A percentile compares a stretch with the other conserved stretches of the same genome.
phyloP scores from a whole-genome alignment of 2,888 invertebrate genomes.

The Sminthurinus aureus region DNA sequence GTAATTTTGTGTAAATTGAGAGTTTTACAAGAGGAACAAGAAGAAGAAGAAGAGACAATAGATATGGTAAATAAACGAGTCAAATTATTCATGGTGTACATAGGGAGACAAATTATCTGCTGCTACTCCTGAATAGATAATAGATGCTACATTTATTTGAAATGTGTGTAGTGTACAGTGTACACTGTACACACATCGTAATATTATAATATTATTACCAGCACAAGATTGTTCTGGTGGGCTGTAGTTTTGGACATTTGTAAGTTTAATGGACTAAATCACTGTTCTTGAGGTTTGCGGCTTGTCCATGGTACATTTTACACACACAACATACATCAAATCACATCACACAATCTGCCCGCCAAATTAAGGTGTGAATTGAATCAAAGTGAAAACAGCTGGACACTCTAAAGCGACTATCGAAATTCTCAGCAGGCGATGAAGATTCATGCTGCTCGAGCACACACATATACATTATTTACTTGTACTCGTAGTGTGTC shows the following conservation, averaged over 20 bases:
- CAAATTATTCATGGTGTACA: background rate
- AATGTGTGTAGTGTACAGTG: background rate
- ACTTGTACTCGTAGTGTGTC: no score
- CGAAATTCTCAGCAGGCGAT: conserved; percentile 26
- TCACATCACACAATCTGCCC: background rate
- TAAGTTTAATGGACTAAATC: conserved; percentile 1
- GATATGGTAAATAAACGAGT: background rate
- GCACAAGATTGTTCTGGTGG: background rate
- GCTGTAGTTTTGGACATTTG: background rate
- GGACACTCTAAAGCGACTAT: conserved; percentile 23
- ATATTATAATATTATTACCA: no score
- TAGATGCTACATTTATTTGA: background rate
- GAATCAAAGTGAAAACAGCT: conserved; percentile 33
- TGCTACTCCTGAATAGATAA: background rate
- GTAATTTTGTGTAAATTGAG: background rate
- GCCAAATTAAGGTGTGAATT: conserved; percentile 33
- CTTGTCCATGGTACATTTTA: background rate
- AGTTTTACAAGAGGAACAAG: no score
- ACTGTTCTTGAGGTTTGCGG: background rate
- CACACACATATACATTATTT: background rate
- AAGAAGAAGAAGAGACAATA: background rate
- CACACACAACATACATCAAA: background rate
- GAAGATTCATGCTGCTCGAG: conserved; percentile 14
- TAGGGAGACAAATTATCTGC: background rate
- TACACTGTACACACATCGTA: background rate